These are phyloP conservation scores for Metacarcinus magister DNA, from an alignment of 2,888 invertebrate genomes.

Conservation along the genomic window DNA sequence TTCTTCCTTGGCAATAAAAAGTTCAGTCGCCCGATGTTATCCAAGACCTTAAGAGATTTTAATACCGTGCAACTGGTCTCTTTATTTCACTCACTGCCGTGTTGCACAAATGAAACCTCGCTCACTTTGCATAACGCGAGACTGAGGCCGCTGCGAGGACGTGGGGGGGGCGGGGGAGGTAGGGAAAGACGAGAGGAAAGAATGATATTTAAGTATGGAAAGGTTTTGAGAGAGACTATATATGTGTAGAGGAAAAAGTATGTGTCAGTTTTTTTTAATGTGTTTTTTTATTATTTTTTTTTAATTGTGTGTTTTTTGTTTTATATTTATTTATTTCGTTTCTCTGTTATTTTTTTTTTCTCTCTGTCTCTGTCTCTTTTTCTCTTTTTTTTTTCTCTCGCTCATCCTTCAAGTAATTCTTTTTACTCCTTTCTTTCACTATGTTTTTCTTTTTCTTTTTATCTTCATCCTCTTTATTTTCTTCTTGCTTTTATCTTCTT, in stretches of 20 bases:
- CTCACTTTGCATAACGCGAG: neutral
- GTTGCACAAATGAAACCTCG: slow-evolving; percentile 15
- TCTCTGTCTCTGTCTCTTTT: neutral
- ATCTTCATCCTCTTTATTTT: no score
- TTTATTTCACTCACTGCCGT: slow-evolving; percentile 26
- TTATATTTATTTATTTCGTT: no score
- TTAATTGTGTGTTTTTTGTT: no score
- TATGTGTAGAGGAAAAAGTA: no score
- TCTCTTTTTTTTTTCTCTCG: no score
- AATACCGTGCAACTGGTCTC: neutral
- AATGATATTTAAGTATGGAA: neutral
- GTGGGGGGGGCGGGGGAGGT: neutral
- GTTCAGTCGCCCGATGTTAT: neutral
- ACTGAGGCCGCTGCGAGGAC: neutral
- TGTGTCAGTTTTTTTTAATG: no score
- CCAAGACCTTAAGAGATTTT: slow-evolving; percentile 8
- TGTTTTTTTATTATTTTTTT: no score
- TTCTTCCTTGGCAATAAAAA: slow-evolving; percentile 8
- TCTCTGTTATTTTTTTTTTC: neutral
- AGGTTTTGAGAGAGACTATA: no score
- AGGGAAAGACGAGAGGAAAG: neutral
- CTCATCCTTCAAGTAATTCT: no score
- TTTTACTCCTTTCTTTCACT: neutral
- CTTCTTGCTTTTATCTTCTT: no score
- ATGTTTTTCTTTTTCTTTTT: neutral